These are phyloP conservation scores for Leucophenga varia DNA, from an alignment of 1,140 invertebrate genomes.

Conservation along the genomic window DNA sequence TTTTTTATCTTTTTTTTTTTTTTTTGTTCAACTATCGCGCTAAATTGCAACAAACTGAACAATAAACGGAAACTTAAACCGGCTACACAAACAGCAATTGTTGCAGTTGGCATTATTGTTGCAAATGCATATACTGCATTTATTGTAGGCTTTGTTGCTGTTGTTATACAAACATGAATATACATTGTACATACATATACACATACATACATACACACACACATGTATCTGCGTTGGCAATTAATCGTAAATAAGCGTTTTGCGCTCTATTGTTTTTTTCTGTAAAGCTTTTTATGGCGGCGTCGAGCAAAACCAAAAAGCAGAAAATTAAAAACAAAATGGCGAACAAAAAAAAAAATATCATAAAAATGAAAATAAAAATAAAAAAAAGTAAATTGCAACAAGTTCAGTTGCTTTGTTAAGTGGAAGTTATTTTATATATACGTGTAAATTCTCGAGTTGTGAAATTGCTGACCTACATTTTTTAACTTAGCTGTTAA, in stretches of 20 bases:
- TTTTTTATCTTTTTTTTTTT: too few species aligned
- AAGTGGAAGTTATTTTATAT: background rate
- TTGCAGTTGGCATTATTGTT: constrained; percentile 27
- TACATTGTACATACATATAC: constrained; percentile 11
- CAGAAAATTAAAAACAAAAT: constrained; percentile 8
- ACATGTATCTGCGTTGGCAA: constrained; percentile 28
- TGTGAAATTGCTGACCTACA: too few species aligned
- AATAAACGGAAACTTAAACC: constrained; percentile 51
- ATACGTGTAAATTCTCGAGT: too few species aligned
- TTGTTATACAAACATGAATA: too few species aligned
- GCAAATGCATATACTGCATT: constrained; percentile 22
- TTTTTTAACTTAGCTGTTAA: too few species aligned
- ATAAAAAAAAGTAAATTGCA: too few species aligned
- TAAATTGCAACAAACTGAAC: constrained; percentile 50
- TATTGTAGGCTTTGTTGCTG: constrained; percentile 23
- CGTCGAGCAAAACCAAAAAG: too few species aligned
- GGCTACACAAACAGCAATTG: constrained; percentile 25
- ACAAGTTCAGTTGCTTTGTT: constrained; percentile 1
- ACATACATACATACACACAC: constrained; percentile 6
- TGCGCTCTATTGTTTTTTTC: constrained; percentile 16
- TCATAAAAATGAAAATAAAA: too few species aligned
- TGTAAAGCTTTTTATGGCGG: background rate
- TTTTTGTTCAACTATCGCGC: too few species aligned
- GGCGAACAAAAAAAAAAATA: constrained; percentile 7
- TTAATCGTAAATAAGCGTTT: constrained; percentile 38